Evolutionary conservation across 1,140 invertebrate species (phyloP).

Genomic region (Drosophila sechellia): DNA sequence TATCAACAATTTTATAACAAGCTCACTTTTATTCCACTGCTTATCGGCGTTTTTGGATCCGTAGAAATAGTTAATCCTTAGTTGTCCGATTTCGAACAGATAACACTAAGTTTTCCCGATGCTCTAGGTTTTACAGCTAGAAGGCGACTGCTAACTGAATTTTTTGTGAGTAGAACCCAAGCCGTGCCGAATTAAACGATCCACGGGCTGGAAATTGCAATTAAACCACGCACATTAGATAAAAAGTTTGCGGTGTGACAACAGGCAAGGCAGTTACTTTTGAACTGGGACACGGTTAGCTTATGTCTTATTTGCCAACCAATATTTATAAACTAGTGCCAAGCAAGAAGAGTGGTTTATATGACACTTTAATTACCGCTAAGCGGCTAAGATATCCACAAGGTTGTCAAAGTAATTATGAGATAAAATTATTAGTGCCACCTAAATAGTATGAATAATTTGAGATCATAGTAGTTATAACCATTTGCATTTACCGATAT

Average conservation of each 20-base stretch:
- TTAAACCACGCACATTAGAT: conserved; percentile 43
- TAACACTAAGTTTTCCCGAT: neutral
- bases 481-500: too few relatives aligned
- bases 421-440: too few relatives aligned
- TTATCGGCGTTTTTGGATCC: conserved; percentile 6
- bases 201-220: conserved; percentile 43
- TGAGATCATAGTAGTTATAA: too few relatives aligned
- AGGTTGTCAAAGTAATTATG: conserved; percentile 6
- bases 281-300: conserved; percentile 27
- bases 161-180: conserved; percentile 10
- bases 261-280: conserved; percentile 16
- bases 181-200: conserved; percentile 25
- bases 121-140: conserved; percentile 3
- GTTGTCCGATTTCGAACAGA: neutral
- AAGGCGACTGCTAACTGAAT: conserved; percentile 19
- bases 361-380: neutral
- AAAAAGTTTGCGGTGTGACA: conserved; percentile 24
- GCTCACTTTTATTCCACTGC: conserved; percentile 11
- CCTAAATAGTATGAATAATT: too few relatives aligned
- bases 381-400: conserved; percentile 9
- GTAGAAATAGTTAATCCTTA: neutral
- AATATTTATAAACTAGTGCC: conserved; percentile 21
- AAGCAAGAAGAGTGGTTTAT: neutral
- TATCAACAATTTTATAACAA: conserved; percentile 10
- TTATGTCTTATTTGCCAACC: conserved; percentile 32